Conservation (phyloP, 2,888 invertebrate genomes). For the Antheraea yamamai region DNA sequence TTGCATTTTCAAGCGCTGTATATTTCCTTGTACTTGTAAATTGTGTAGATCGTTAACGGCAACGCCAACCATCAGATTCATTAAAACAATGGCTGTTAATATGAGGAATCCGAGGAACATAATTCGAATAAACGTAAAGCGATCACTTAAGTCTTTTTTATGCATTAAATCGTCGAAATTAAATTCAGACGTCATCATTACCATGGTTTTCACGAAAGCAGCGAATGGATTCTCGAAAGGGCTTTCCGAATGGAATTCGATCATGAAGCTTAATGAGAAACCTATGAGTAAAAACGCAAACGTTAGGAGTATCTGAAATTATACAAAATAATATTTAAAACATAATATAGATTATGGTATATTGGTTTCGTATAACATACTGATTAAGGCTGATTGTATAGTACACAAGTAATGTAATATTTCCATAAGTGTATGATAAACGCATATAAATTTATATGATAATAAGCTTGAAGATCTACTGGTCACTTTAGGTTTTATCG, state of each 20-base stretch:
- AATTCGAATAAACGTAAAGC: not conserved
- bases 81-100: constrained; percentile 57
- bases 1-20: constrained; percentile 56
- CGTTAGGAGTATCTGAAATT: constrained; percentile 73
- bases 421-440: no score
- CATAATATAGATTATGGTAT: not conserved
- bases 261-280: constrained; percentile 80
- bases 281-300: constrained; percentile 77
- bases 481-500: no score
- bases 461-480: no score
- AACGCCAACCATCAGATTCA: constrained; percentile 63
- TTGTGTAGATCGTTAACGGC: constrained; percentile 62
- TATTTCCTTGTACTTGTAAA: constrained; percentile 56
- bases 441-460: no score
- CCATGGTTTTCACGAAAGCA: constrained; percentile 80
- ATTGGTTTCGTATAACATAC: not conserved
- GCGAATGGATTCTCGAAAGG: constrained; percentile 80
- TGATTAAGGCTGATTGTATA: no score
- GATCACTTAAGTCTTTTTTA: constrained; percentile 28
- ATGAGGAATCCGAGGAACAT: constrained; percentile 55
- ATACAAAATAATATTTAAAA: not conserved
- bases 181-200: constrained; percentile 84
- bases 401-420: no score
- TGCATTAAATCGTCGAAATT: constrained; percentile 76
- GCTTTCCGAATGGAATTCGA: constrained; percentile 74